phyloP scores from a whole-genome alignment of 2,113 vertebrate genomes.

The Vidua chalybeata region DNA sequence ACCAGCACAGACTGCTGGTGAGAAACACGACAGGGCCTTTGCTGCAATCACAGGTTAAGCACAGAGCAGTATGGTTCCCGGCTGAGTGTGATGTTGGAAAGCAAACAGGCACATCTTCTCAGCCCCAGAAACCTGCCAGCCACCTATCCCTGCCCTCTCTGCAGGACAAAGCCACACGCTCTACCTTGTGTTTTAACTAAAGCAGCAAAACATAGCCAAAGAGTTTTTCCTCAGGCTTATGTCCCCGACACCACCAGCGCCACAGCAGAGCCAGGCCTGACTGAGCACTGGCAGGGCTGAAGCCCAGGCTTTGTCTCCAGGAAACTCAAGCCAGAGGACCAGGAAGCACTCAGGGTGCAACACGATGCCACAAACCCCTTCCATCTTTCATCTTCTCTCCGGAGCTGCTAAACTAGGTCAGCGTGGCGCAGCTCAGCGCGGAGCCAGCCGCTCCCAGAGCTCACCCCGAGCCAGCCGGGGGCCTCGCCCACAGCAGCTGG shows the following conservation, averaged over 20 bases:
- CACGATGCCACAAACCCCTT: not conserved
- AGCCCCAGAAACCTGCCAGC: not conserved
- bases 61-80: fast-evolving
- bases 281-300: fast-evolving
- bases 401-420: not conserved
- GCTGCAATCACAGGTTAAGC: not conserved
- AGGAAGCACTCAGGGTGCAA: conserved; percentile 7
- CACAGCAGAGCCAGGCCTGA: not conserved
- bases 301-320: not conserved
- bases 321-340: not conserved
- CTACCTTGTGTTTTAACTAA: not conserved
- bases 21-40: fast-evolving
- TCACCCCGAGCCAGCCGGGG: fast-evolving
- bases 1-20: not conserved
- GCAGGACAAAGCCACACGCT: not conserved
- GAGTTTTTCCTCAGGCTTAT: not conserved
- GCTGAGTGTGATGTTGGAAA: not conserved
- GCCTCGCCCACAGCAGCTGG: not conserved
- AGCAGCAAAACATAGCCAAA: not conserved
- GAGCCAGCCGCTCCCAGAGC: not conserved
- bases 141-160: not conserved
- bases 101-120: not conserved
- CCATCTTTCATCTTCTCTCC: not conserved
- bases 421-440: fast-evolving
- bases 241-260: fast-evolving